Evolutionary conservation across 2,888 invertebrate species (phyloP), one percentile per base, ranked within the genome.

Genomic region (Ophion obscuratus): DNA sequence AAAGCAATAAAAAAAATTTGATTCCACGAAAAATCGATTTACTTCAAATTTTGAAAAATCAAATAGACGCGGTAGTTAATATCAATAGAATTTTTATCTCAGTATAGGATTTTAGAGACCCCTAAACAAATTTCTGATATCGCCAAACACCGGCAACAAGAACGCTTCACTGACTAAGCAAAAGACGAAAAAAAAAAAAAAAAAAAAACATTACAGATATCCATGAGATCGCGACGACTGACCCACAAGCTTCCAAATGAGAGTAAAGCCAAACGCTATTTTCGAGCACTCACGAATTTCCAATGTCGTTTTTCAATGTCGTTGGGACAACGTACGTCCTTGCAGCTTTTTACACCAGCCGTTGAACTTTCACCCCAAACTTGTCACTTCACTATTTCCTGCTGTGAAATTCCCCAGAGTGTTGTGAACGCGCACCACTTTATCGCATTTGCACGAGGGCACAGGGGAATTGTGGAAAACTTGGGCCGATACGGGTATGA

Each of bases 101-200:
- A 24, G 24, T 24, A 40, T 40, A 40, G 7, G 40, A 40, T 40
- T 5, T 7, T 24, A 5, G 40, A 40, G 6, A 40, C 40, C 9
- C 7, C 6, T 40, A 6, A 9, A 40, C 40, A 40, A 36, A 36
- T 36, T 27, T 5, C 10, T 17, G 14, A 53, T 66, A 57, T 66
- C 0, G 5, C 27, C 7, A 14, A 47, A 68, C 47, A 17, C 44
- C 44, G 27, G 17, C 27, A 68, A 40, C 40, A 20, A 59, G 40
- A 7, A 66, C 44, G 36, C 70, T 75, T 59, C 64, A 31, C 27
- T 40, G 77, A 11, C 62, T 40, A 62, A 47, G 64, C 59, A 61
- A 68, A 47, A 44, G 59, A 78, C 36, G 61, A n/a, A n/a, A n/a
- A n/a, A n/a, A n/a, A n/a, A n/a, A n/a, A n/a, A n/a, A n/a, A n/a